Evolutionary conservation across 2,888 invertebrate species (phyloP), one percentile per base, ranked within the genome.

Genomic region (Melieria crassipennis): DNA sequence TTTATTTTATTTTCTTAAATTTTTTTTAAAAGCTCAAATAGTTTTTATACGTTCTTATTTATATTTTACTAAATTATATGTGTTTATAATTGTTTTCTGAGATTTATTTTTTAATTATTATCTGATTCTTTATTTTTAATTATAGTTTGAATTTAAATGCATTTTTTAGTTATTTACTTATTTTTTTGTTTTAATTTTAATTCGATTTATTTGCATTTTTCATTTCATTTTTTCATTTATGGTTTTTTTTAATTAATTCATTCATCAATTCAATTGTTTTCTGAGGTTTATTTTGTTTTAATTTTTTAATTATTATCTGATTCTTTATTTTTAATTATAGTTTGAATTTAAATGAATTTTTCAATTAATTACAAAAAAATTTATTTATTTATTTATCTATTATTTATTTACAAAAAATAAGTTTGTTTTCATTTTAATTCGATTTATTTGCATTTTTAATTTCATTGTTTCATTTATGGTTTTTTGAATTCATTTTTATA

Each of bases 61-160:
- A n/a, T 6, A 58, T 11, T 57, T 43, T 55, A 58, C 9, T 66
- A 57, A 13, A 42, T 57, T 30, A n/a, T 2, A 56, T 65, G 47
- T 65, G 2, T 30, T 30, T 30, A 3, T 30, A 30, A 30, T 30
- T 30, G 30, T 3, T 30, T 30, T 30, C 16, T n/a, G n/a, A n/a
- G n/a, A n/a, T 16, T 16, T 16, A 16, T 16, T 16, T 58, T 10
- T 9, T 58, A 43, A 43, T 58, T 16, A 16, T 16, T 16, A 16
- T 16, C 16, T 16, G 16, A 16, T 16, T 16, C 16, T 10, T 30
- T 57, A 10, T 56, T 57, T 55, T 16, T 6, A 56, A 11, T 7
- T 63, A 30, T 43, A 43, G 16, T 9, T 56, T 50, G 1, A 46
- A 16, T 16, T 16, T 16, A 16, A 16, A 16, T 16, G 6, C 46